Evolutionary conservation across 2,113 vertebrate genomes (phyloP).

Genomic region (Diglossa brunneiventris): DNA sequence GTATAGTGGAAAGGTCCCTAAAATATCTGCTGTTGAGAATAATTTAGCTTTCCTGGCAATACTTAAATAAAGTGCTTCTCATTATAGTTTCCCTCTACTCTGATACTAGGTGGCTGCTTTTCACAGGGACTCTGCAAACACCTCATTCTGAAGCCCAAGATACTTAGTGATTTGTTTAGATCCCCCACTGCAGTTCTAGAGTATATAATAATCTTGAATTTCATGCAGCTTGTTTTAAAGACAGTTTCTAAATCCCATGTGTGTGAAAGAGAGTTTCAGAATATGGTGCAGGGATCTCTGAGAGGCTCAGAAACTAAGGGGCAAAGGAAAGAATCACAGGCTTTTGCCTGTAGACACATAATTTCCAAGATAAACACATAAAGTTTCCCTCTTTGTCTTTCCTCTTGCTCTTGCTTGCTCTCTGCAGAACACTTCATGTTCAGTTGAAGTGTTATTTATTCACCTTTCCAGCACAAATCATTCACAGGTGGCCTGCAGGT

Average conservation of each 20-base stretch:
- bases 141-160: neutral
- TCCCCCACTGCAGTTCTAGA: neutral
- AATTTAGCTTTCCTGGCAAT: neutral
- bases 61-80: neutral
- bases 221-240: neutral
- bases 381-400: neutral
- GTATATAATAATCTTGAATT: neutral
- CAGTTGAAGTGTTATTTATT: neutral
- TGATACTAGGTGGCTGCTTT: neutral
- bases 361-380: neutral
- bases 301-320: neutral
- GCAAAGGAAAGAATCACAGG: neutral
- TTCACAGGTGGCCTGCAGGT: neutral
- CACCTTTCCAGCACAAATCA: neutral
- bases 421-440: neutral
- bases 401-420: neutral
- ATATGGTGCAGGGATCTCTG: neutral
- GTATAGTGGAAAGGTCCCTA: neutral
- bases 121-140: neutral
- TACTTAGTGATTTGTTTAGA: neutral
- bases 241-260: neutral
- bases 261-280: neutral
- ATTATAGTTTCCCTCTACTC: neutral
- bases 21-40: constrained; percentile 11
- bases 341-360: neutral